Evolutionary conservation across 2,113 vertebrate genomes (phyloP).

Genomic region (Aegypius monachus): DNA sequence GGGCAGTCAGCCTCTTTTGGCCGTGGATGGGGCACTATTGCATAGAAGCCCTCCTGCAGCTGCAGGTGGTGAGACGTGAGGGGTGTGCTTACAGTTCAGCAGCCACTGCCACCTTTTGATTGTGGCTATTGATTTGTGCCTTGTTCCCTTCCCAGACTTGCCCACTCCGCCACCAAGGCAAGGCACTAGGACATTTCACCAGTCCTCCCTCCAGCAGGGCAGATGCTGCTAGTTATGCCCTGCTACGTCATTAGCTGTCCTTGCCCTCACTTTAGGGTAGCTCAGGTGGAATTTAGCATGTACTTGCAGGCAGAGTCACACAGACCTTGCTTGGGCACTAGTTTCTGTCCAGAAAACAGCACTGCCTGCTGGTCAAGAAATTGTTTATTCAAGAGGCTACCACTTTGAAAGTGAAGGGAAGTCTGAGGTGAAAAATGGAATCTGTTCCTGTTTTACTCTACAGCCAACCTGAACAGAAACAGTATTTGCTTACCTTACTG

Average conservation of each 20-base stretch:
- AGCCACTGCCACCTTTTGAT: background rate
- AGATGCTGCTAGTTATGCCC: background rate
- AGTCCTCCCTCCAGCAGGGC: background rate
- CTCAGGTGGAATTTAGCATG: background rate
- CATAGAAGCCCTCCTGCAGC: background rate
- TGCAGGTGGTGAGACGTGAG: accelerated
- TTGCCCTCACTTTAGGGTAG: background rate
- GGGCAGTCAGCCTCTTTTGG: background rate
- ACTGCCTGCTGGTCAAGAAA: background rate
- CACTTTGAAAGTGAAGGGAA: background rate
- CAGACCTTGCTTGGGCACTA: background rate
- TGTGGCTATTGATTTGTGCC: too few species aligned
- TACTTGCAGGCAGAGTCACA: too few species aligned
- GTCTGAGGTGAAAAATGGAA: background rate
- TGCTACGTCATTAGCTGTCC: background rate
- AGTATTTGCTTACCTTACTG: background rate
- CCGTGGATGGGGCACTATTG: too few species aligned
- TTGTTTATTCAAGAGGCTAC: background rate
- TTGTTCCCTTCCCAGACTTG: background rate
- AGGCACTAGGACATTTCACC: accelerated
- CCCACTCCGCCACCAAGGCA: accelerated
- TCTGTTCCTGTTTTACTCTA: background rate
- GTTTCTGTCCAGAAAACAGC: background rate
- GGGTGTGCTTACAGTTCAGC: too few species aligned
- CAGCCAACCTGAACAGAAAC: background rate